Evolutionary conservation across 2,888 invertebrate species (phyloP).

Genomic region (Sericinus montela): DNA sequence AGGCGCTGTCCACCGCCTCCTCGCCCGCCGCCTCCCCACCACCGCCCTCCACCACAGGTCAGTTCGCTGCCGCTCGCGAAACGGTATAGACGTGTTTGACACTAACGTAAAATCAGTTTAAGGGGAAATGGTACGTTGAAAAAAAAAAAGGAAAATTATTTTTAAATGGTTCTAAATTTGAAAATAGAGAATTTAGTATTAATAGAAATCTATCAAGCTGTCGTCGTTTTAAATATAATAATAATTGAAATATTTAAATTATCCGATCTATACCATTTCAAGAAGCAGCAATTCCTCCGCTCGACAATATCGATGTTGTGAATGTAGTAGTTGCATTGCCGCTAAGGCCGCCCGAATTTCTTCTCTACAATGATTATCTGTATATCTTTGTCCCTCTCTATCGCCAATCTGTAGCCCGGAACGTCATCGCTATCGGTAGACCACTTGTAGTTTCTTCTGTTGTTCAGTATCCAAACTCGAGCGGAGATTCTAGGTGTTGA

Average conservation of each 20-base stretch:
- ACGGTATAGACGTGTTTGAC: slow-evolving; percentile 55
- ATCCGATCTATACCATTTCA: slow-evolving; percentile 66
- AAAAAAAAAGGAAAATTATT: no score
- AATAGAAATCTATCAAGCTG: no score
- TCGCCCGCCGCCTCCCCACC: slow-evolving; percentile 72
- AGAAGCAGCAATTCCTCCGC: slow-evolving; percentile 67
- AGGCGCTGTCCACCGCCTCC: slow-evolving; percentile 81
- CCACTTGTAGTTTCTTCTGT: slow-evolving; percentile 75
- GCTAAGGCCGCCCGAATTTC: slow-evolving; percentile 61
- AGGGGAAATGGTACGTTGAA: no score
- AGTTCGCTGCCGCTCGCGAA: slow-evolving; percentile 63
- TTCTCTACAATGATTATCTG: slow-evolving; percentile 61
- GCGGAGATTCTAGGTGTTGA: slow-evolving; percentile 69
- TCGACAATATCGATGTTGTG: slow-evolving; percentile 74
- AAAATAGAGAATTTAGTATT: no score
- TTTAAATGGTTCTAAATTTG: no score
- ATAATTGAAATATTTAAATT: no score
- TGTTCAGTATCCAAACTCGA: slow-evolving; percentile 62
- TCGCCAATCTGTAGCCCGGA: slow-evolving; percentile 67
- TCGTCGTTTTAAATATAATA: no score
- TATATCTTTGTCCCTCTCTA: slow-evolving; percentile 65
- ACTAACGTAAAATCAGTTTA: no score
- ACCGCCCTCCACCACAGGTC: slow-evolving; percentile 75
- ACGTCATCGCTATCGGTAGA: slow-evolving; percentile 67
- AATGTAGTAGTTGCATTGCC: slow-evolving; percentile 76